Base-by-base conservation (phyloP, 2,888 invertebrate species). In the Autographa gamma region DNA sequence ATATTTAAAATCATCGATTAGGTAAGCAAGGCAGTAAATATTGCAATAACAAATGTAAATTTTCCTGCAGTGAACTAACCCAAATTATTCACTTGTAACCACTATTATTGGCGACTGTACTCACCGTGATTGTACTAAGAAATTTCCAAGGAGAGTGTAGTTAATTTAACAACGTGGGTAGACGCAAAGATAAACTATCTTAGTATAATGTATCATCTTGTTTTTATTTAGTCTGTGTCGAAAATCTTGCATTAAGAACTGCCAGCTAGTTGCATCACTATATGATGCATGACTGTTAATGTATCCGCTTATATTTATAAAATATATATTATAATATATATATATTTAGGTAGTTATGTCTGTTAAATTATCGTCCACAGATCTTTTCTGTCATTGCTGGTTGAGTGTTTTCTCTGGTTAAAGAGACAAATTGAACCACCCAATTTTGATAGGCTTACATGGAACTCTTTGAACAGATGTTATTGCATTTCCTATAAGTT, bases 121-220 rank as follows among this genome's bases (percentile, higher is more conserved):
- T 19, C 34, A 66, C 62, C 43, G 65, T 69, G 78, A 70, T 68
- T 63, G 61, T 66, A 65, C 70, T 25, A 63, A 71, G 66, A 69
- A 71, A 69, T 75, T 72, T 73, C 71, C 69, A 75, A 83, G 74
- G 70, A 71, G 67, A 80, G 18, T 58, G 67, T 69, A 72, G 78
- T 76, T 72, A 73, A 66, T 70, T 78, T 66, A 73, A 72, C 66
- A 69, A 76, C 70, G 69, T 80, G 68, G 77, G 71, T 73, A 70
- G 74, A 82, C 58, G 63, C 0, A 48, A 69, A 74, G 73, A 75
- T 82, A 80, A 69, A 71, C 62, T 66, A 58, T 64, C 16, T 5
- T 63, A 63, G 41, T 62, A 59, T 63, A 65, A 60, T 63, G 16
- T 68, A 63, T 65, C 59, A 58, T 62, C 52, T 14, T 76, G 76